Percentiles rank a stretch among this genome's conserved stretches.
Evolutionary conservation across 23 tunicate species (phyloP).

Genomic region (Halocynthia roretzi): DNA sequence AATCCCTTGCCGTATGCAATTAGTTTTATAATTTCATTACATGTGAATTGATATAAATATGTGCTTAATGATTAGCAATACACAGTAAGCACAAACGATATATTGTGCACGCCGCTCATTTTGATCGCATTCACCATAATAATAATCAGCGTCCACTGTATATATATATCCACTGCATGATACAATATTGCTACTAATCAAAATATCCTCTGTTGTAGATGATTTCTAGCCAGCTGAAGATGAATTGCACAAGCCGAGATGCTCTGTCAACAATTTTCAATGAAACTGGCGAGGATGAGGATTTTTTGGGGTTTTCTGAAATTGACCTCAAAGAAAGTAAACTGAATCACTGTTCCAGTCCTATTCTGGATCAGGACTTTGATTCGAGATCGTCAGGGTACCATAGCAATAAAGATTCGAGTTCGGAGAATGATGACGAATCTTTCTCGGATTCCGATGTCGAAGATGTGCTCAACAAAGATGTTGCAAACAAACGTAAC

Average conservation of each 20-base stretch:
- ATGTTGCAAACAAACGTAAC: slow-evolving; percentile 18
- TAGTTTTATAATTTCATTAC: not conserved
- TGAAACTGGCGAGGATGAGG: slow-evolving; percentile 45
- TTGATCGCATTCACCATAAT: too few species aligned
- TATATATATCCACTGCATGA: too few species aligned
- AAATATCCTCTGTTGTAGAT: too few species aligned
- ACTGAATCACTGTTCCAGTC: not conserved
- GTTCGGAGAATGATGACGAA: slow-evolving; percentile 23
- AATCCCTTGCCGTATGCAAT: not conserved
- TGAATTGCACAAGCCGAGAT: too few species aligned
- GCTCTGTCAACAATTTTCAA: slow-evolving; percentile 12
- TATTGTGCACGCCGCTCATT: too few species aligned
- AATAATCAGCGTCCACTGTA: too few species aligned
- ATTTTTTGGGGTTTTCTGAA: slow-evolving; percentile 32
- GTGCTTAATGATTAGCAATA: too few species aligned
- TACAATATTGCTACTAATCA: too few species aligned
- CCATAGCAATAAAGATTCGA: slow-evolving; percentile 24
- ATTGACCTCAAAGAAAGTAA: not conserved
- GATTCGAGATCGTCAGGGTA: slow-evolving; percentile 15
- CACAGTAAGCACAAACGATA: too few species aligned
- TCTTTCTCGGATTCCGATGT: slow-evolving; percentile 34
- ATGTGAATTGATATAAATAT: too few species aligned
- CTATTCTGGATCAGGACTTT: slow-evolving; percentile 15
- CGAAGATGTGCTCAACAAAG: slow-evolving; percentile 9
- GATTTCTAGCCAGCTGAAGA: too few species aligned